Percentiles rank a stretch among this genome's conserved stretches.
Conservation (phyloP, 2,113 vertebrate species). For the Sinocyclocheilus anophthalmus region DNA sequence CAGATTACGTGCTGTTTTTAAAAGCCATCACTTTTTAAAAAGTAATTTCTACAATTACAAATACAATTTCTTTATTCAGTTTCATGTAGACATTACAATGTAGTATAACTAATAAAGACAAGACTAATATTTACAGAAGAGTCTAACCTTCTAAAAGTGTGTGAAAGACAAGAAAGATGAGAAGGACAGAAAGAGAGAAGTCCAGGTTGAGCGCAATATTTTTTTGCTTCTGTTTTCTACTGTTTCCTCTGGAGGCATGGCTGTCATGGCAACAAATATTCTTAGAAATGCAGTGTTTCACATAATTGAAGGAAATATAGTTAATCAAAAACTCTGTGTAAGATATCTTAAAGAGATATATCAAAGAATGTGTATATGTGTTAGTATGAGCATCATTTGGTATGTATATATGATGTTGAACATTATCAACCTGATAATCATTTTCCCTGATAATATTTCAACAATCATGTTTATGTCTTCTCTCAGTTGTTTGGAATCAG, state of each 20-base stretch:
- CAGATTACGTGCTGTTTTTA: not conserved
- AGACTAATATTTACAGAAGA: not conserved
- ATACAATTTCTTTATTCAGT: not conserved
- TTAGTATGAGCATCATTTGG: not conserved
- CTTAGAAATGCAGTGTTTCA: conserved; percentile 57
- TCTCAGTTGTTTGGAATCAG: not conserved
- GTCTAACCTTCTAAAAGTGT: not conserved
- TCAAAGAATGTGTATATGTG: conserved; percentile 15
- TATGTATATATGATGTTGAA: not conserved
- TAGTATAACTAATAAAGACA: not conserved
- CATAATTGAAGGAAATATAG: conserved; percentile 54
- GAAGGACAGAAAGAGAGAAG: not conserved
- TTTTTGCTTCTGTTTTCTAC: not conserved
- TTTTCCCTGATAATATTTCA: not conserved
- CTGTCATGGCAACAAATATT: conserved; percentile 65
- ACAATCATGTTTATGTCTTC: not conserved
- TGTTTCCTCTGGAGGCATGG: conserved; percentile 52
- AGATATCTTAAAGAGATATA: conserved; percentile 10
- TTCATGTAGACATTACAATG: not conserved
- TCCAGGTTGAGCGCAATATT: not conserved
- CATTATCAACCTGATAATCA: not conserved
- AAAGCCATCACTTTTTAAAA: not conserved
- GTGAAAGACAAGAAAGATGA: not conserved
- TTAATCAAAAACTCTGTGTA: conserved; percentile 43
- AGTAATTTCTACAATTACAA: not conserved